Base-by-base conservation (phyloP, 2,113 vertebrate genomes). In the Shinisaurus crocodilurus region DNA sequence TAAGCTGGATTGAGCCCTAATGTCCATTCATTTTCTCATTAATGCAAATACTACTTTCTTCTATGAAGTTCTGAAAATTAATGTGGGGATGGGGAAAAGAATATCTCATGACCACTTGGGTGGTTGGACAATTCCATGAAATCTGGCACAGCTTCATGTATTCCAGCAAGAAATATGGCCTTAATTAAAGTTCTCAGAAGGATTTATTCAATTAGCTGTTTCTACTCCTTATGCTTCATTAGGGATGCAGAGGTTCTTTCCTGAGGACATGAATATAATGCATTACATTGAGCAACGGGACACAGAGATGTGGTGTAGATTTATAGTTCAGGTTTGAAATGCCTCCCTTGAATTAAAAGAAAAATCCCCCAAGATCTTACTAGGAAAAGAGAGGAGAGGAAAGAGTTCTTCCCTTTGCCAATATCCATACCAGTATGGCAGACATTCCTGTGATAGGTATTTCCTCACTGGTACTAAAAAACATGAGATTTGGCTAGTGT, bases 401-500 rank as follows among this genome's bases (percentile, higher is more conserved):
- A 82, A 40, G 1, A 23, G 23, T 87, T 63, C 48, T 93, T 88
- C 82, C 69, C 91, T 37, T 91, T 92, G 92, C 54, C 91, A 72
- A 81, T 90, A 94, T 85, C 72, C 29, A 89, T 16, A 23, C 81
- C 87, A 94, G 82, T 89, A 80, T 89, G 88, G 45, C 89, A 92
- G 94, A 85, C 91, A 89, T 72, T 63, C 43, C 20, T 91, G 50
- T 74, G 72, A 90, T 75, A 29, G 74, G 88, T 94, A 90, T 88
- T 90, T 91, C 90, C 92, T 95, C 87, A 88, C 69, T 27, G 60
- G 87, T 94, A 93, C 91, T 94, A 96, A 90, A 63, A 83, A 92
- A 94, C 82, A 83, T 94, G 85, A 95, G 95, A 95, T 96, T n/a
- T 93, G 89, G 63, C 54, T 76, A 94, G 79, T 94, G 95, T 96